Conservation (phyloP, 2,113 vertebrate genomes). For the Amphiprion percula region DNA sequence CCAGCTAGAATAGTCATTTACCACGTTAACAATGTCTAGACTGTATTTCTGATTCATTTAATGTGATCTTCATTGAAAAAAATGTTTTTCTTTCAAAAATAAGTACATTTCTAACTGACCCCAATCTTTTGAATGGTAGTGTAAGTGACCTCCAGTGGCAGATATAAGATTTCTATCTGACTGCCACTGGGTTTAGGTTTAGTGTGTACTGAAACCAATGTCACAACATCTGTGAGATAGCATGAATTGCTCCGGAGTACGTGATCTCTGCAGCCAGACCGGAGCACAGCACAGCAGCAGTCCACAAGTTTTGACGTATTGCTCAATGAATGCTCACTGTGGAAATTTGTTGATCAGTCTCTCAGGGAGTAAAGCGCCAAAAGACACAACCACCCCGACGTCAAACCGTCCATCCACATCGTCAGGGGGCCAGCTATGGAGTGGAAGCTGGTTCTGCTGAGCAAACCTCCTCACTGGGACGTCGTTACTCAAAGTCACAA, state of each 20-base stretch:
- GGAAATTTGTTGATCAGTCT: constrained; percentile 94
- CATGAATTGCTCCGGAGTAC: neutral
- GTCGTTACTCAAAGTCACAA: constrained; percentile 86
- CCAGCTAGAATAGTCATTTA: too few species aligned
- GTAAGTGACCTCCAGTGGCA: too few species aligned
- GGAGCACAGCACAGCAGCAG: neutral
- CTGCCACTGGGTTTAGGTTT: too few species aligned
- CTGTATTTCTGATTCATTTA: too few species aligned
- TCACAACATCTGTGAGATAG: too few species aligned
- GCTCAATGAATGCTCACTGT: constrained; percentile 84
- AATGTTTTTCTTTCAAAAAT: too few species aligned
- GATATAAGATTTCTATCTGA: too few species aligned
- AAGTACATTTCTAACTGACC: too few species aligned
- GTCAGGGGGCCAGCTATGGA: constrained; percentile 90
- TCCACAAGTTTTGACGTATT: neutral
- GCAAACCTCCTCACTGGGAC: constrained; percentile 90
- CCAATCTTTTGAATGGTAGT: too few species aligned
- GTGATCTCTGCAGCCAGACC: neutral
- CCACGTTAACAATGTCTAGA: too few species aligned
- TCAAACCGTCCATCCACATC: constrained; percentile 85
- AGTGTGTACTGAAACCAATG: too few species aligned
- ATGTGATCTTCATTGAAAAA: too few species aligned
- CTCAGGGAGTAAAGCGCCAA: constrained; percentile 91
- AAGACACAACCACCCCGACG: constrained; percentile 95
- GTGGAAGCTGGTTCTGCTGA: constrained; percentile 80